phyloP scores from a whole-genome alignment of 1,140 invertebrate species.

The Eufriesea mexicana region DNA sequence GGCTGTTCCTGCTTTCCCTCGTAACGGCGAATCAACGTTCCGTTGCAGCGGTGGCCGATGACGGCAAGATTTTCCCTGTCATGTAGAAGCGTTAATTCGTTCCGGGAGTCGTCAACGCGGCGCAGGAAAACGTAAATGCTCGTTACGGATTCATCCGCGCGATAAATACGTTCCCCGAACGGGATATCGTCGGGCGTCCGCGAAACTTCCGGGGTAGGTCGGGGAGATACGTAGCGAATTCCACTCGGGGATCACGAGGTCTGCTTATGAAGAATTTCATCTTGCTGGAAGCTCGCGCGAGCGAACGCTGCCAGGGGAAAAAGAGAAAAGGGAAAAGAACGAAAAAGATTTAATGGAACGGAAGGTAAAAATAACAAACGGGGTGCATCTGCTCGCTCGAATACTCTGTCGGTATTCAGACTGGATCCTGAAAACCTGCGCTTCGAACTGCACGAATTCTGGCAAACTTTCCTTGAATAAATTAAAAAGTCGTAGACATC shows the following conservation, averaged over 20 bases:
- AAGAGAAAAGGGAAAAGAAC: background rate
- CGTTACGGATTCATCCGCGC: background rate
- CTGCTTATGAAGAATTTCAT: background rate
- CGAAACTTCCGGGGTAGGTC: background rate
- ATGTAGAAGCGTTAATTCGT: background rate
- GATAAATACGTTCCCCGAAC: background rate
- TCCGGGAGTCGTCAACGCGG: background rate
- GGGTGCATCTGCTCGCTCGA: background rate
- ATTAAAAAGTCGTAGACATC: conserved; percentile 40
- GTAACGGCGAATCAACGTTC: background rate
- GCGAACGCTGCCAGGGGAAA: background rate
- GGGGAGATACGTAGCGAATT: no score
- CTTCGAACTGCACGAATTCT: conserved; percentile 11
- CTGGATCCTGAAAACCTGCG: background rate
- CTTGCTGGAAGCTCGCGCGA: background rate
- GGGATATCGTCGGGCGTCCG: background rate
- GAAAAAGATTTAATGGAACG: background rate
- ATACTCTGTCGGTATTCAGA: conserved; percentile 13
- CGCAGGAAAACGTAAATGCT: background rate
- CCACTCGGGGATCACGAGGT: no score
- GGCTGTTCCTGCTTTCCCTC: no score
- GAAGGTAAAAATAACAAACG: conserved; percentile 9
- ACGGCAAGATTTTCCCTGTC: background rate
- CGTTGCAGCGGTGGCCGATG: background rate
- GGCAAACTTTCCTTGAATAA: conserved; percentile 37